Evolutionary conservation across 2,797 vertebrate species (phyloP), one percentile per base, ranked within the genome.

Genomic region (Botia almorhae): DNA sequence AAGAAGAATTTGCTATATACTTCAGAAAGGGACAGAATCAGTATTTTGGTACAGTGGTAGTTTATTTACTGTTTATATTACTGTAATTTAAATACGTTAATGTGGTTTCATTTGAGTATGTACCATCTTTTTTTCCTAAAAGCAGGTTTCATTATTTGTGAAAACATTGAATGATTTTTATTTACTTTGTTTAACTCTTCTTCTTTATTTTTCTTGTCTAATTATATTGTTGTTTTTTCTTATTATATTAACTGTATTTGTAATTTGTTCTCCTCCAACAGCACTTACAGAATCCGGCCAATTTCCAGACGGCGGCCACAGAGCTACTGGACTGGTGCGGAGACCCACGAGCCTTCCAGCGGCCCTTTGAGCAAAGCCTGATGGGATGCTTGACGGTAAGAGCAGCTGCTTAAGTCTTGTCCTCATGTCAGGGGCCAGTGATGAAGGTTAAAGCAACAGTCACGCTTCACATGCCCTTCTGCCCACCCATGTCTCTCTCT

Each of bases 211-310:
- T 3, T 43, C 5, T 43, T 10, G 8, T 43, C 39, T 16, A 51
- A 16, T 51, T 51, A 51, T 3, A 51, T 51, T 51, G 3, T 51
- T 13, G 16, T 16, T 51, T 51, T 51, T 16, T 16, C 0, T 5
- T 33, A 16, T 51, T 2, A 5, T 14, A 1, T 80, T 33, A 33
- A 33, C 33, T n/a, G 26, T 73, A 72, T 84, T 80, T 80, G 80
- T 79, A n/a, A 71, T 84, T 88, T 89, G 82, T 94, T 91, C 74
- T 53, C 76, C 33, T 60, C 80, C 81, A 89, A 19, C 94, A 99
- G 97, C 98, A 99, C 95, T 95, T 99, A 97, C 98, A 99, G 94
- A 99, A 98, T 90, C 97, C 98, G 46, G 96, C 98, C 89, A 99
- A 99, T 93, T 99, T 99, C 93, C 98, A 99, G 89, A 99, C 98